Evolutionary conservation across 2,113 vertebrate species (phyloP), one percentile per base, ranked within the genome.

Genomic region (Callaeas wilsoni): DNA sequence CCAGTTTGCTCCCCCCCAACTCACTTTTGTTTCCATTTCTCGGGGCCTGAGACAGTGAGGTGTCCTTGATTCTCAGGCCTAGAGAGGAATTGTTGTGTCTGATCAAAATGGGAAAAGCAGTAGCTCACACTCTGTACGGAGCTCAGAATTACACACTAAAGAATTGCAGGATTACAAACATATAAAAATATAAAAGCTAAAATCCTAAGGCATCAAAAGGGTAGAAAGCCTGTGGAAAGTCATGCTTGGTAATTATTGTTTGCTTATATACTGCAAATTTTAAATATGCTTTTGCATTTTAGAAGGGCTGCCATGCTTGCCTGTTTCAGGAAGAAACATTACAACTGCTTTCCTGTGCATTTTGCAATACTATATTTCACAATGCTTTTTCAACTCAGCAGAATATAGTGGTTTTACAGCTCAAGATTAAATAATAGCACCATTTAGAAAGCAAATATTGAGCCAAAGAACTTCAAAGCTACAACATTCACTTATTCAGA

Each of bases 321-420:
- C 56, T 84, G 2, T 50, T 89, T 82, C 77, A 83, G 84, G 65
- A 94, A 88, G 84, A 87, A 94, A 79, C 22, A 70, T 87, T 88
- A 77, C 87, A 88, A 32, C 42, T 90, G 55, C 82, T 83, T 89
- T 95, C 84, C 93, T 84, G 62, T 85, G 53, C 71, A 86, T 85
- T 91, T 96, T 95, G 76, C 75, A 96, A 95, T 15, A 20, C 39
- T 6, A 0, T 90, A 79, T 96, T 97, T 96, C 91, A 85, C 67
- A 96, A 95, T 65, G 42, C 17, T 69, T 32, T 85, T 89, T 73
- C 85, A 76, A 57, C 69, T 41, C 70, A 70, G 68, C 42, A 78
- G 55, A 91, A 93, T 87, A 73, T 5, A 56, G 50, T 41, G 44
- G 65, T 8, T 86, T 87, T 93, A 74, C 37, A 64, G 49, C 55